phyloP scores from a whole-genome alignment of 2,113 vertebrate genomes.

The Origma solitaria region DNA sequence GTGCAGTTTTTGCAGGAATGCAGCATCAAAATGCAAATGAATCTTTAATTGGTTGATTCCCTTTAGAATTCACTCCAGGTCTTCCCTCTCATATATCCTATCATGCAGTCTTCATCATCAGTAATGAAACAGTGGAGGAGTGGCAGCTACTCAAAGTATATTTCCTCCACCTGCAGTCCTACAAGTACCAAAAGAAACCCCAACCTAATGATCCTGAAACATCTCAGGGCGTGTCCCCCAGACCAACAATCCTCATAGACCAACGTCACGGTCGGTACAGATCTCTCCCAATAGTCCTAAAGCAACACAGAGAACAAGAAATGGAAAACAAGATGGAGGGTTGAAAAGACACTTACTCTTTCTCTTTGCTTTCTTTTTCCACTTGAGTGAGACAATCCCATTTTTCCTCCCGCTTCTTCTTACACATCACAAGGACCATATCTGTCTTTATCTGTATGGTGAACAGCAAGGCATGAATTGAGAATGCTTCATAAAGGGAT shows the following conservation, averaged over 20 bases:
- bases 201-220: neutral
- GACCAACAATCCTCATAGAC: neutral
- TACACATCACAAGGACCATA: slow-evolving; percentile 89
- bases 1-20: neutral
- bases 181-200: neutral
- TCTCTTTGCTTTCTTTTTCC: slow-evolving; percentile 92
- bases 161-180: neutral
- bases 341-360: slow-evolving; percentile 82
- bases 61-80: neutral
- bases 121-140: neutral
- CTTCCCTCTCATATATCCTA: neutral
- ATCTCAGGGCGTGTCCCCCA: neutral
- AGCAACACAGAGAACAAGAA: neutral
- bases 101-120: neutral
- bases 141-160: neutral
- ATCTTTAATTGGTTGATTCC: neutral
- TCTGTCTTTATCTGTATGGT: slow-evolving; percentile 88
- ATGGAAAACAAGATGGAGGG: neutral
- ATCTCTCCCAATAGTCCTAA: neutral
- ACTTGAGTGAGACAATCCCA: slow-evolving; percentile 95
- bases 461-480: neutral
- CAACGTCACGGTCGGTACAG: neutral
- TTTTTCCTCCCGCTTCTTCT: slow-evolving; percentile 84
- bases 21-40: neutral
- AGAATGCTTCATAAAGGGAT: neutral